Conservation (phyloP, 2,113 vertebrate species). For the Charadrius vociferus region DNA sequence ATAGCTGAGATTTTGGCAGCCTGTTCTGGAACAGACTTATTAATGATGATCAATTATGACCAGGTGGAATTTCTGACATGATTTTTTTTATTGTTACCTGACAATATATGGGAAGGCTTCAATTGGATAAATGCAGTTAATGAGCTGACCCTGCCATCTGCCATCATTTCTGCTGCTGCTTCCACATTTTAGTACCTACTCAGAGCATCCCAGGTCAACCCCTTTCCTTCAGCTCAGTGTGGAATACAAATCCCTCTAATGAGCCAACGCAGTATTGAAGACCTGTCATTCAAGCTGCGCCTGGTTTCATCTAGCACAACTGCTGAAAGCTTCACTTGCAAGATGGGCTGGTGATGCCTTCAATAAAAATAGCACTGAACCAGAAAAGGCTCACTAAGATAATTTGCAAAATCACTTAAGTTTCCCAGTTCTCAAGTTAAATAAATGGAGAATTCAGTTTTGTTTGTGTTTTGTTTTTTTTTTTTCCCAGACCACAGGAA, state of each 20-base stretch:
- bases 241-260: slow-evolving; percentile 22
- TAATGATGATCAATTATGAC: slow-evolving; percentile 67
- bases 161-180: slow-evolving; percentile 37
- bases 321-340: not conserved
- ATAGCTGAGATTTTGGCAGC: slow-evolving; percentile 50
- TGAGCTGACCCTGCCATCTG: slow-evolving; percentile 73
- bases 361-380: not conserved
- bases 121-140: slow-evolving; percentile 63
- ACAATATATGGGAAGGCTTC: slow-evolving; percentile 59
- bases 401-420: not conserved
- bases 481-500: not conserved
- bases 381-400: not conserved
- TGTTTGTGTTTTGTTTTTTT: not conserved
- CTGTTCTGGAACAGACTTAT: slow-evolving; percentile 43
- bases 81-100: slow-evolving; percentile 47
- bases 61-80: slow-evolving; percentile 64
- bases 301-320: not conserved
- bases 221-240: not conserved
- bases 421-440: not conserved
- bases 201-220: not conserved
- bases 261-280: not conserved
- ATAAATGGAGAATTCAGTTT: not conserved
- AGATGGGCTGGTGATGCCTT: not conserved
- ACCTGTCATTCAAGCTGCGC: not conserved
- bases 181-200: not conserved